Base-by-base conservation (phyloP, 1,140 invertebrate genomes). In the Globodera ellingtonae region DNA sequence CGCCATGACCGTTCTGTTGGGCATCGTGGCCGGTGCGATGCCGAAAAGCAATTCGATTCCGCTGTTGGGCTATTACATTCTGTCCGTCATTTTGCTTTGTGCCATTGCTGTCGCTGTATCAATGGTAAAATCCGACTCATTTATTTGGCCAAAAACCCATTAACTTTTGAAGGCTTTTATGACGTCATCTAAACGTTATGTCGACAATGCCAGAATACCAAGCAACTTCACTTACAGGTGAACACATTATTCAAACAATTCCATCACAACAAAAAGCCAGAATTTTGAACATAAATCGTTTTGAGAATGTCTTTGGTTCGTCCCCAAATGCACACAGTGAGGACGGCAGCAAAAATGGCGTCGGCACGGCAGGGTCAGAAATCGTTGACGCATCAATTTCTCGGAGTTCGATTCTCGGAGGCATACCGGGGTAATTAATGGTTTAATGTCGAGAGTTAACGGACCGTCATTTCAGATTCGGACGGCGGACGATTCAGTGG, bases 11-110 rank as follows among this genome's bases (percentile, higher is more conserved):
- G 86, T 88, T 6, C 72, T 88, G n/a, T 72, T 88, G 7, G 86
- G 82, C 56, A 89, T 88, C 72, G 88, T 88, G 1, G 88, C 86
- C 24, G 82, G 81, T 5, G 83, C 86, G 15, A 87, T 88, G 86
- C 86, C 86, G 6, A 89, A 89, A 78, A 82, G 79, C 65, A 88
- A 88, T 75, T 89, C 88, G 3, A 88, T 88, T 65, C 88, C 88
- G 21, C 76, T 88, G 21, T 72, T 88, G 18, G 86, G 75, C 69
- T 88, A 88, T 59, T 88, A 88, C 75, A 88, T 88, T 74, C 74
- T 88, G 21, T 75, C 79, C 5, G 86, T 87, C 7, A 88, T 88
- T 47, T 48, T 89, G 24, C 72, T 88, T 18, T 87, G 85, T 76
- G 86, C 86, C 48, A 62, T 85, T 4, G 88, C 83, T 10, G 86